A percentile compares a stretch with the other conserved stretches of the same genome.
Evolutionary conservation across 2,113 vertebrate genomes (phyloP).

Genomic region (Anthoscopus minutus): DNA sequence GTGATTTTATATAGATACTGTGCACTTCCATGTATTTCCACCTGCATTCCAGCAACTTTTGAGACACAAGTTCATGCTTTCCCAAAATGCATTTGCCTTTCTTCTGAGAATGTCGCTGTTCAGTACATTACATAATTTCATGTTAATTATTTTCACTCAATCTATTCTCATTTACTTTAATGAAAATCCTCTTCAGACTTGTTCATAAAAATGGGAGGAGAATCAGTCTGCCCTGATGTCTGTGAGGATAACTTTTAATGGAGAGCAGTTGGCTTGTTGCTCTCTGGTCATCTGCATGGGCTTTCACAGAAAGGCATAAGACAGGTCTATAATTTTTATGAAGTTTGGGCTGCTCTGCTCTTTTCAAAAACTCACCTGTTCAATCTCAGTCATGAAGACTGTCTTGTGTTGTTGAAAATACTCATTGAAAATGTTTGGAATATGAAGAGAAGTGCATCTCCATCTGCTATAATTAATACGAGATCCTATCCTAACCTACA

Average conservation of each 20-base stretch:
- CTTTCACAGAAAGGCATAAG: background rate
- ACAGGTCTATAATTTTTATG: background rate
- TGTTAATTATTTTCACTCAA: background rate
- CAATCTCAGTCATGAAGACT: background rate
- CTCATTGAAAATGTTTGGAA: background rate
- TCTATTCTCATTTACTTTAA: background rate
- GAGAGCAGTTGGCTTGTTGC: background rate
- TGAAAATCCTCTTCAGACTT: slow-evolving; percentile 27
- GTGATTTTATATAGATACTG: background rate
- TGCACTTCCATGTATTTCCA: background rate
- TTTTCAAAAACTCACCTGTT: background rate
- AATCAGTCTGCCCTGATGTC: background rate
- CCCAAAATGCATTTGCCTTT: background rate
- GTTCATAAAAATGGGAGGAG: background rate
- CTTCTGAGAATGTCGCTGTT: background rate
- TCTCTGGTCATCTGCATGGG: background rate
- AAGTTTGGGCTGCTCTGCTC: background rate
- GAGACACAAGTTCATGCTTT: background rate
- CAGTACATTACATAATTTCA: background rate
- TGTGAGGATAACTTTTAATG: background rate
- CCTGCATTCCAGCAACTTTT: background rate
- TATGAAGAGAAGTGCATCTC: background rate
- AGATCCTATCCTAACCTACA: slow-evolving; percentile 9
- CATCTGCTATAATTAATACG: background rate
- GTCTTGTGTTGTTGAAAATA: background rate